Base-by-base conservation (phyloP, 2,888 invertebrate genomes). In the Sminthurinus aureus region DNA sequence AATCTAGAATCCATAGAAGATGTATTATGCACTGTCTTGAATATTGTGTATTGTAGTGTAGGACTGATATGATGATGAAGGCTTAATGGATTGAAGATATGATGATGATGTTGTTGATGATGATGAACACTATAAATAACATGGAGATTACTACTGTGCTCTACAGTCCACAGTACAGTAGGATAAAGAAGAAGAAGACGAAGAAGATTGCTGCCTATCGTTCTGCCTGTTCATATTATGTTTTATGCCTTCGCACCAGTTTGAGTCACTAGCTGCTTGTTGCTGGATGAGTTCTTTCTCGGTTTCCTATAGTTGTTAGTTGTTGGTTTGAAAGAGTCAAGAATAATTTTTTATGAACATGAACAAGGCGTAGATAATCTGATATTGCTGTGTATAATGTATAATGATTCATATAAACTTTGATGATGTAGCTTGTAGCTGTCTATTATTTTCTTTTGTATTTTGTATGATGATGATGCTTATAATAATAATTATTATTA, bases 41-140 rank as follows among this genome's bases (percentile, higher is more conserved):
- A 38, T 4, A 38, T 38, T 38, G 38, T 38, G 6, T 6, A 38
- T 38, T 38, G 38, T 38, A 38, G 3, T 38, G 1, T 84, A 80
- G 82, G 85, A 86, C 79, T 86, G 85, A 87, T 84, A 87, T 87
- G 87, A 87, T 87, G 87, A 87, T 86, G 87, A 87, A 85, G 85
- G 78, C 85, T 86, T 88, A 87, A 88, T 88, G 88, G 87, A 87
- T 87, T 84, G 74, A 83, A 85, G 85, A 86, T 87, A 85, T 82
- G 84, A 79, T 83, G 71, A 38, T 18, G 78, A 38, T 38, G 38
- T 38, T 38, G 38, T 38, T 38, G 38, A 38, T 38, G 38, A 38
- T 38, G 38, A 38, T 38, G 15, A 24, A 77, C 84, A 84, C 86
- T 87, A 87, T 88, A 88, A 88, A 88, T 87, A 88, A 85, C 77